Percentiles rank a stretch among this genome's conserved stretches.
These are phyloP conservation scores for Malurus leucopterus DNA, from an alignment of 2,797 vertebrate species.

Conservation along the genomic window DNA sequence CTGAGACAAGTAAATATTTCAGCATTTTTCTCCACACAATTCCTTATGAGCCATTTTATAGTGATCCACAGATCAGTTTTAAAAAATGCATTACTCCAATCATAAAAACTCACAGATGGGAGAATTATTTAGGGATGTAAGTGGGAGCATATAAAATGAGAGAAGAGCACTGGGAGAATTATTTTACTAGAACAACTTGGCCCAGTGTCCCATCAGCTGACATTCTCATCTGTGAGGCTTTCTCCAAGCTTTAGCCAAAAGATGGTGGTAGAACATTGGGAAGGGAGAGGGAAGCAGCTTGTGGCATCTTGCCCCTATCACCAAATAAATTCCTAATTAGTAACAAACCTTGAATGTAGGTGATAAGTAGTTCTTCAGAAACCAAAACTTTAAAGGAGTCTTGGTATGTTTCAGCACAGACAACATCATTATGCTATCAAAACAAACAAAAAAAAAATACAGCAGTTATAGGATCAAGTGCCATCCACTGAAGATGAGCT, in stretches of 20 bases:
- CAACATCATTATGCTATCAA: conserved; percentile 95
- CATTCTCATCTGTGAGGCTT: background rate
- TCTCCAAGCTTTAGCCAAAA: background rate
- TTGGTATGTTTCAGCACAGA: conserved; percentile 95
- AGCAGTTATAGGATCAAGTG: background rate
- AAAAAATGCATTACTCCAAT: background rate
- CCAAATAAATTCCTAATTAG: background rate
- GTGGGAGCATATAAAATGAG: background rate
- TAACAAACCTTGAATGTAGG: conserved; percentile 93
- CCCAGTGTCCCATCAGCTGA: background rate
- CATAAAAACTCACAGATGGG: background rate
- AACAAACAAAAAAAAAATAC: conserved; percentile 22
- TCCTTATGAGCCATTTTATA: background rate
- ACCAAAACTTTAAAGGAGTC: conserved; percentile 98
- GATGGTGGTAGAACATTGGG: background rate
- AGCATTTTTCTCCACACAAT: background rate
- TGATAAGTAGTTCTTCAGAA: conserved; percentile 98
- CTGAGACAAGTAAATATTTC: background rate
- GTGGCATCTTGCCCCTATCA: background rate
- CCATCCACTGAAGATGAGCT: background rate
- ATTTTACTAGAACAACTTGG: background rate
- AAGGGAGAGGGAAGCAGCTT: background rate
- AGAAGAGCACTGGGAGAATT: background rate
- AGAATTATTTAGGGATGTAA: background rate
- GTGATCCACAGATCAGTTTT: background rate